Evolutionary conservation across 2,113 vertebrate genomes (phyloP).

Genomic region (Alexandromys fortis): DNA sequence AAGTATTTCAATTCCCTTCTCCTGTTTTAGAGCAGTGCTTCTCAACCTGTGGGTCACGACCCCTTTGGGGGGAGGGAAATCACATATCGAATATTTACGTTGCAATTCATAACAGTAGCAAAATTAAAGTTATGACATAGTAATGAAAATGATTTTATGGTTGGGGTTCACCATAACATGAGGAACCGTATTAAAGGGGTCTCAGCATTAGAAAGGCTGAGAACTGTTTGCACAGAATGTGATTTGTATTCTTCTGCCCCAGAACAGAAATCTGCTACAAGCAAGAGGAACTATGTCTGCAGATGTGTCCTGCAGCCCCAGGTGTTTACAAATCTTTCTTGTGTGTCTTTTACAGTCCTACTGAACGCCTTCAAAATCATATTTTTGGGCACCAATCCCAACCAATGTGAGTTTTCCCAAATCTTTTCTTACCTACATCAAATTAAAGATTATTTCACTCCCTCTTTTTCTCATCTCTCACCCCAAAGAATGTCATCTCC

Average conservation of each 20-base stretch:
- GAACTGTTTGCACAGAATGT: neutral
- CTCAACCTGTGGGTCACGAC: neutral
- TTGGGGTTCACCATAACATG: neutral
- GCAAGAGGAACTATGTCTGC: neutral
- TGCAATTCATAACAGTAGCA: too few relatives aligned
- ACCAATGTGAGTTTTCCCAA: neutral
- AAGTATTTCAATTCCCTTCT: constrained; percentile 40
- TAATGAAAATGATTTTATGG: neutral
- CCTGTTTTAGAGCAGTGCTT: neutral
- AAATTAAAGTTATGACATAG: neutral
- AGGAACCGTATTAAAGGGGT: neutral
- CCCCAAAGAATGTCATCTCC: neutral
- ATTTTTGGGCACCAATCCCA: neutral
- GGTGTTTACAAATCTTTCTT: constrained; percentile 20
- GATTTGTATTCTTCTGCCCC: constrained; percentile 14
- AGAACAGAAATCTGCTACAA: neutral
- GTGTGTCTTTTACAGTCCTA: neutral
- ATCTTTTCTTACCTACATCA: neutral
- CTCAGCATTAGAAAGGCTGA: neutral
- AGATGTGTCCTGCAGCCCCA: neutral
- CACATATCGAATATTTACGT: neutral
- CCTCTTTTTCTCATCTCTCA: neutral
- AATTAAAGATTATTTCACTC: neutral
- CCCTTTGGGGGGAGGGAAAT: neutral
- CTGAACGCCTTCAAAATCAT: neutral